phyloP scores from a whole-genome alignment of 1,140 invertebrate genomes.

The Lamellibrachia luymesi region DNA sequence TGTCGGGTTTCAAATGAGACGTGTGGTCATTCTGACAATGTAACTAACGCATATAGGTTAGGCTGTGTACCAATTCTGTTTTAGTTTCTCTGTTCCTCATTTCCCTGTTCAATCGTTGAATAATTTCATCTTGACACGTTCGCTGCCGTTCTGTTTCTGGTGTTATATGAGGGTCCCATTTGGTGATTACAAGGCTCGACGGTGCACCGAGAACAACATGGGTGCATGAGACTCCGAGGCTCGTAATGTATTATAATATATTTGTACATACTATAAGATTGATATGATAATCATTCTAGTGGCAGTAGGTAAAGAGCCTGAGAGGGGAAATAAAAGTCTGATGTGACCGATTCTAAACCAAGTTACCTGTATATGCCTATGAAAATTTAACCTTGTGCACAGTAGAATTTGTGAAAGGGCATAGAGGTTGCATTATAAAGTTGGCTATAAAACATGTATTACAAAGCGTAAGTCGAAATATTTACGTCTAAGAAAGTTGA shows the following conservation, averaged over 20 bases:
- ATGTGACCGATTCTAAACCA: background rate
- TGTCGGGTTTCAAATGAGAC: background rate
- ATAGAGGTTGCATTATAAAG: background rate
- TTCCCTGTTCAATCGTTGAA: background rate
- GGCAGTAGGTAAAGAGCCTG: background rate
- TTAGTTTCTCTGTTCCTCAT: background rate
- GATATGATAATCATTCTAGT: background rate
- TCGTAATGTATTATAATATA: constrained; percentile 6
- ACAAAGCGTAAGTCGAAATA: background rate
- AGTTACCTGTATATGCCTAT: background rate
- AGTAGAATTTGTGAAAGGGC: background rate
- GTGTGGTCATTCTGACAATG: background rate
- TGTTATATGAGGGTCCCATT: background rate
- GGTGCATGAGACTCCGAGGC: background rate
- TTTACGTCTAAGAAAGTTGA: background rate
- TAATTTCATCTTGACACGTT: background rate
- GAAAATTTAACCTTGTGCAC: constrained; percentile 3
- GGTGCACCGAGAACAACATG: background rate
- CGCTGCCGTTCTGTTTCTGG: background rate
- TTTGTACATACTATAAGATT: constrained; percentile 5
- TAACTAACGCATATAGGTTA: background rate
- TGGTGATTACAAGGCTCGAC: background rate
- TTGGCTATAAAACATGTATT: background rate
- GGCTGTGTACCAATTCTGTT: background rate
- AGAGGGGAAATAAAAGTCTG: background rate